Evolutionary conservation across 2,888 invertebrate species (phyloP).

Genomic region (Linhomoeus sp.): DNA sequence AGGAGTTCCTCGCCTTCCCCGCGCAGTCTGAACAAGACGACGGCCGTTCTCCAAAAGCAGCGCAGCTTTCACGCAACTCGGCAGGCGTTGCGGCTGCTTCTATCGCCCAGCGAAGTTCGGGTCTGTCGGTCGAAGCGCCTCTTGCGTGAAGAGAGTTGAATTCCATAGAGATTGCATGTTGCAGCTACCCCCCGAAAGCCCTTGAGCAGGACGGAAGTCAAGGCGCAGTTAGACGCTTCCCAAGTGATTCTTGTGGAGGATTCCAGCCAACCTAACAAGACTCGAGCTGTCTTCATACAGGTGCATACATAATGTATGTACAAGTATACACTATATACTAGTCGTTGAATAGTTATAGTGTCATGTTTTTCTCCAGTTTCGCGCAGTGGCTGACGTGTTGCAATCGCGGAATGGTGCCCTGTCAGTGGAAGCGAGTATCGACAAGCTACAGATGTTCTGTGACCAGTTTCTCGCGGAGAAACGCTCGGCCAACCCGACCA

Average conservation of each 20-base stretch:
- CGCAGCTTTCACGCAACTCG: no score
- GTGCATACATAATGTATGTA: no score
- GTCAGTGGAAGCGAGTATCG: constrained; percentile 17
- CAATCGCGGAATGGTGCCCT: constrained; percentile 9
- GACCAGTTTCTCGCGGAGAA: constrained; percentile 15
- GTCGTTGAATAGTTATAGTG: background rate
- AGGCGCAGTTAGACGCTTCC: constrained; percentile 18
- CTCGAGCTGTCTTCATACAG: constrained; percentile 67
- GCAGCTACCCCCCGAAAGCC: background rate
- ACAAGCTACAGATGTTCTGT: constrained; percentile 18
- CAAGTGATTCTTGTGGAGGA: constrained; percentile 79
- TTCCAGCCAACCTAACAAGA: constrained; percentile 43
- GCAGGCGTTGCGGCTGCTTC: no score
- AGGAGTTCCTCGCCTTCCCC: constrained; percentile 48
- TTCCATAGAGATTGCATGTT: no score
- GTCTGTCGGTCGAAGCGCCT: no score
- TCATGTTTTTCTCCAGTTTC: no score
- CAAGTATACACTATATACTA: no score
- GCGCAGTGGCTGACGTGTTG: background rate
- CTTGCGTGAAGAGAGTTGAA: no score
- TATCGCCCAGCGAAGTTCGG: no score
- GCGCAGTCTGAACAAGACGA: constrained; percentile 13
- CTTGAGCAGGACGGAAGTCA: constrained; percentile 1
- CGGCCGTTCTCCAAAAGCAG: no score
- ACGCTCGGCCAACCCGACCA: background rate